Evolutionary conservation across 2,888 invertebrate species (phyloP).

Genomic region (Limnephilus auricula): DNA sequence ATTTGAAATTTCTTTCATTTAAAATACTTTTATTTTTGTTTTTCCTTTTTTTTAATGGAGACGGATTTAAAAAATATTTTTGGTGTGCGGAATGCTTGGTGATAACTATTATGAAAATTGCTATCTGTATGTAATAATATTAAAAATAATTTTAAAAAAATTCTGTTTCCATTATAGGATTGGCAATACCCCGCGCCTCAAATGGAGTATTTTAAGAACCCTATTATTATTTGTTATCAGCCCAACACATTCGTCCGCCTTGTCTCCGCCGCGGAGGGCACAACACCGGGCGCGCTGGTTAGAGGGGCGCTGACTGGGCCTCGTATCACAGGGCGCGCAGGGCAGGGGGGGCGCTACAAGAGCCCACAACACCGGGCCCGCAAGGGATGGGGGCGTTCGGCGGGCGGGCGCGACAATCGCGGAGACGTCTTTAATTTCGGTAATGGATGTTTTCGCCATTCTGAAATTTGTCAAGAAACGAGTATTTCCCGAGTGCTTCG

Average conservation of each 20-base stretch:
- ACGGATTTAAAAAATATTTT: too few relatives aligned
- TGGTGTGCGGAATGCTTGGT: background rate
- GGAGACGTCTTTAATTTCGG: constrained; percentile 32
- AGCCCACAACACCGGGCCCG: too few relatives aligned
- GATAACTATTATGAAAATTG: too few relatives aligned
- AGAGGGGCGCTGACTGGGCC: background rate
- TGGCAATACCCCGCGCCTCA: background rate
- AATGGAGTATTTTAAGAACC: constrained; percentile 53
- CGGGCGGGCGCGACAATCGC: background rate
- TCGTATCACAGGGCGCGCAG: background rate
- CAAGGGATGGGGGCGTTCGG: background rate
- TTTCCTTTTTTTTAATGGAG: too few relatives aligned
- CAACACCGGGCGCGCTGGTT: background rate
- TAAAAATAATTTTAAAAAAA: background rate
- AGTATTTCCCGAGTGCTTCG: background rate
- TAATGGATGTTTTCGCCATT: constrained; percentile 38
- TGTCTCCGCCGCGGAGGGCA: background rate
- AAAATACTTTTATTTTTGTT: too few relatives aligned
- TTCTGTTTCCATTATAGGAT: background rate
- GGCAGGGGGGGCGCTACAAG: background rate
- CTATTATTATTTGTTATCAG: constrained; percentile 58
- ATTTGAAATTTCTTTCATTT: too few relatives aligned
- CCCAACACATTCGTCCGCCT: constrained; percentile 55
- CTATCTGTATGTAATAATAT: too few relatives aligned
- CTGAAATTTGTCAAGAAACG: constrained; percentile 6